phyloP scores from a whole-genome alignment of 1,140 invertebrate species.

The Anoplophora glabripennis region DNA sequence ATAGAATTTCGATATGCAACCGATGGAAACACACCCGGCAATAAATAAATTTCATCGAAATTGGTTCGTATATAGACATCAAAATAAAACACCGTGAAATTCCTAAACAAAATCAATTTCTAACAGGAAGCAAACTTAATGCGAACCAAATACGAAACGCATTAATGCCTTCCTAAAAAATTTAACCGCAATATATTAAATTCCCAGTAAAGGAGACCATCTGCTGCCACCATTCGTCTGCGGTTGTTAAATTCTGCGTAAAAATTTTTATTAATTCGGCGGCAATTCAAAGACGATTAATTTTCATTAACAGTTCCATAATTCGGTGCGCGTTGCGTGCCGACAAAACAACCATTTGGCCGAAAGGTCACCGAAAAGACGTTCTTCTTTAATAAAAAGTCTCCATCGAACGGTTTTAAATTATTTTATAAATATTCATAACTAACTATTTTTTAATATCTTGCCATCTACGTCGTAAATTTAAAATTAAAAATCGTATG shows the following conservation, averaged over 20 bases:
- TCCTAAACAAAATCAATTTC: conserved; percentile 7
- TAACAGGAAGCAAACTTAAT: neutral
- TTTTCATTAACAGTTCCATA: conserved; percentile 6
- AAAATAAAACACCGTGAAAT: conserved; percentile 15
- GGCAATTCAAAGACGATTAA: conserved; percentile 7
- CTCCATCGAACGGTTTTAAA: too few species aligned
- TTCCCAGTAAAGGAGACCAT: conserved; percentile 7
- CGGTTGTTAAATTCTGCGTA: conserved; percentile 18
- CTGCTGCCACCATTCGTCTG: conserved; percentile 13
- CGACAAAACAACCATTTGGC: too few species aligned
- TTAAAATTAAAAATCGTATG: too few species aligned
- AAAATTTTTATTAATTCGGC: conserved; percentile 8
- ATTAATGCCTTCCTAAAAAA: conserved; percentile 2
- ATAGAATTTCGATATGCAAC: too few species aligned
- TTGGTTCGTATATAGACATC: conserved; percentile 3
- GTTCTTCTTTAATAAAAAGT: too few species aligned
- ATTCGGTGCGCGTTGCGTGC: too few species aligned
- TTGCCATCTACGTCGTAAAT: too few species aligned
- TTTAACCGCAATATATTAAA: conserved; percentile 14
- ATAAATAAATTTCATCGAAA: too few species aligned
- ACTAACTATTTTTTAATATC: too few species aligned
- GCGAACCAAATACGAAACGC: conserved; percentile 4
- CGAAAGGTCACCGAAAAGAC: too few species aligned
- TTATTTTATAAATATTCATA: too few species aligned
- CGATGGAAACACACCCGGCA: too few species aligned